Evolutionary conservation across 2,888 invertebrate genomes (phyloP), one percentile per base, ranked within the genome.

Genomic region (Syritta pipiens): DNA sequence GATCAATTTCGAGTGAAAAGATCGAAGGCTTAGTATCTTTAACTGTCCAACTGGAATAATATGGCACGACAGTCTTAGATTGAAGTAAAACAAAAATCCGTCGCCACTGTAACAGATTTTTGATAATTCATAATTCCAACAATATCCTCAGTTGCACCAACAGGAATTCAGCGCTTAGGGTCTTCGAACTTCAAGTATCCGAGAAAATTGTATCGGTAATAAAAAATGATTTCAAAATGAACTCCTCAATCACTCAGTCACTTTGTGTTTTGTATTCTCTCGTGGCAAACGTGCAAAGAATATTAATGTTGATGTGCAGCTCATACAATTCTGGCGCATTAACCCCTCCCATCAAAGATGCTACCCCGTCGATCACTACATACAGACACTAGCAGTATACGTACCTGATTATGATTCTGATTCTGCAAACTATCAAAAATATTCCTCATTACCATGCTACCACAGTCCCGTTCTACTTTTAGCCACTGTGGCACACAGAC

Each of bases 261-360:
- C 20, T 17, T 26, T 20, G 12, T 28, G 35, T 60, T 60, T 69
- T 10, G 51, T 49, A 60, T 20, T 26, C 35, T 44, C 10, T 46
- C 22, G n/a, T 7, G 3, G 14, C 17, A 26, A 62, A 62, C 62
- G 62, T 71, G 62, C 30, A 20, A 10, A 12, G 26, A 71, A 71
- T 71, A 3, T 1, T 14, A 35, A 53, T 60, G n/a, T 5, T 32
- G 24, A 40, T 63, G 48, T 63, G 71, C 71, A 72, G 9, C 12
- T 20, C n/a, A 28, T 40, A 55, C 30, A 40, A 32, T 30, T 32
- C 14, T 30, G 48, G 71, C 55, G 12, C 55, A 26, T 72, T 72
- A 49, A 72, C 71, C 62, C 24, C 48, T 48, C 48, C 24, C 10
- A 14, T 26, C 3, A 28, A 12, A 42, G 26, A 46, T 48, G 53